Conservation (phyloP, 1,140 invertebrate genomes). For the Drosophila tropicalis region DNA sequence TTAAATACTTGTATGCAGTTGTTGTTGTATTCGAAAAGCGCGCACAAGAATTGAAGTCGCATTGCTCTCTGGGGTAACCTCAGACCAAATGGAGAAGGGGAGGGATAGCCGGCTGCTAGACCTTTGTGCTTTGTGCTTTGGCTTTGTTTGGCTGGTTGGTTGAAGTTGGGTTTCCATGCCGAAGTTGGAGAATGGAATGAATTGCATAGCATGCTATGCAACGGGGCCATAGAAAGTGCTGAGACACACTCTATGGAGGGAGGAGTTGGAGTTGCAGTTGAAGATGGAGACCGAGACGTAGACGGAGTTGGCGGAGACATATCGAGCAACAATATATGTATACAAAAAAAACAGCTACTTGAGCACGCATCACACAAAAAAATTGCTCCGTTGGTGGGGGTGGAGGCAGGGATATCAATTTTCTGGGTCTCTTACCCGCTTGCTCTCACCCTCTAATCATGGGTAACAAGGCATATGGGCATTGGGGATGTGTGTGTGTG, state of each 20-base stretch:
- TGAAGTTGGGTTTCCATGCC: neutral
- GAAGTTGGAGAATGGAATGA: conserved; percentile 22
- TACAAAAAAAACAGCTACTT: conserved; percentile 24
- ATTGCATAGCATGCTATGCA: conserved; percentile 68
- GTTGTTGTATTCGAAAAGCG: conserved; percentile 65
- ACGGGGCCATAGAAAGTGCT: conserved; percentile 78
- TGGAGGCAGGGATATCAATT: conserved; percentile 44
- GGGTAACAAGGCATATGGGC: conserved; percentile 5
- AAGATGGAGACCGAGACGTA: neutral
- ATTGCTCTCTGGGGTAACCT: conserved; percentile 30
- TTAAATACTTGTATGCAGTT: conserved; percentile 57
- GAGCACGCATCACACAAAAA: conserved; percentile 52
- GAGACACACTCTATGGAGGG: conserved; percentile 18
- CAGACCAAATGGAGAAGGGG: conserved; percentile 22
- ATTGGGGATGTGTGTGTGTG: neutral
- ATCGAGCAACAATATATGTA: conserved; percentile 18
- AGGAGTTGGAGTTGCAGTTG: neutral
- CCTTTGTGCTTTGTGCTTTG: conserved; percentile 53
- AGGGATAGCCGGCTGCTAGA: conserved; percentile 36
- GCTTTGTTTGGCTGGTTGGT: conserved; percentile 26
- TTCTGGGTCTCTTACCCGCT: conserved; percentile 39
- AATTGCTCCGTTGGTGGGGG: neutral
- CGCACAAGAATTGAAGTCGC: conserved; percentile 64
- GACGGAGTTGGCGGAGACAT: conserved; percentile 21
- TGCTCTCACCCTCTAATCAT: neutral